Percentiles rank a stretch among this genome's conserved stretches.
phyloP scores from a whole-genome alignment of 2,113 vertebrate species.

The Anolis carolinensis region DNA sequence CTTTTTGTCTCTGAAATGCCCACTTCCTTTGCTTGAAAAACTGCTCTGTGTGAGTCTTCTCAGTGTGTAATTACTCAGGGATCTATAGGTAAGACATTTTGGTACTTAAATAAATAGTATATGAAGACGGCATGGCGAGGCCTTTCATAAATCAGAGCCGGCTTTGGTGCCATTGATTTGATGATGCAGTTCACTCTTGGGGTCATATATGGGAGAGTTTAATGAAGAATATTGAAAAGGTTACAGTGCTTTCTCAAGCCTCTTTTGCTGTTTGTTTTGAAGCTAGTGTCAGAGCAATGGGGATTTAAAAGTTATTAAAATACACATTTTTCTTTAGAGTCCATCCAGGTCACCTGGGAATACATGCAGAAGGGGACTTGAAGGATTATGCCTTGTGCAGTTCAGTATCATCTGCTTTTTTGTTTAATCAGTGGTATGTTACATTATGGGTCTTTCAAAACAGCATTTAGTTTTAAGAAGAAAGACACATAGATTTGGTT shows the following conservation, averaged over 20 bases:
- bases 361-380: background rate
- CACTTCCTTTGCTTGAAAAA: constrained; percentile 64
- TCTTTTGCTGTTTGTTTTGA: constrained; percentile 55
- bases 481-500: background rate
- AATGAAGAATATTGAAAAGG: constrained; percentile 74
- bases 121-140: constrained; percentile 69
- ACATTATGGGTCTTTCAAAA: background rate
- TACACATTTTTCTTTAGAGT: constrained; percentile 17
- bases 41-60: constrained; percentile 66
- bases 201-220: constrained; percentile 55
- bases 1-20: constrained; percentile 62
- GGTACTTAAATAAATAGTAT: constrained; percentile 71
- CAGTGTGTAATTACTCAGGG: constrained; percentile 71
- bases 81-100: constrained; percentile 74
- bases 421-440: background rate
- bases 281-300: constrained; percentile 25
- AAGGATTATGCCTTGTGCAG: background rate
- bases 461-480: background rate
- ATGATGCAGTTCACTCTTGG: constrained; percentile 70
- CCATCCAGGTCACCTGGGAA: constrained; percentile 33
- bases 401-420: constrained; percentile 5
- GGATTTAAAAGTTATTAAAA: constrained; percentile 39
- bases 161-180: constrained; percentile 73
- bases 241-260: constrained; percentile 59
- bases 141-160: constrained; percentile 68